phyloP scores from a whole-genome alignment of 2,888 invertebrate genomes.

The Nowickia ferox region DNA sequence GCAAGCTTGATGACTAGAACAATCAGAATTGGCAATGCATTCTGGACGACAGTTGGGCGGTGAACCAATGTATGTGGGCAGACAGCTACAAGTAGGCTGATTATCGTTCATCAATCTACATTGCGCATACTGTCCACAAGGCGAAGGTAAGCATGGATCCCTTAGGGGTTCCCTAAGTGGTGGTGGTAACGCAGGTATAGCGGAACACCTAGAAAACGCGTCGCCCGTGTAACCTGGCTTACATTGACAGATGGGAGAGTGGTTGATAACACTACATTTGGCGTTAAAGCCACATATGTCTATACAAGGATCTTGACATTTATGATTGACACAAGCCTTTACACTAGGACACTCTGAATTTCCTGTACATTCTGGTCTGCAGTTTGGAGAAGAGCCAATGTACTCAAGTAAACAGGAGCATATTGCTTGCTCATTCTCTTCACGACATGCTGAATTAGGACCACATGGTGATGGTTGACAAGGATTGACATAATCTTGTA shows the following conservation, averaged over 20 bases:
- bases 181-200: constrained; percentile 80
- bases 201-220: constrained; percentile 87
- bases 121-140: constrained; percentile 88
- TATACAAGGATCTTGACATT: constrained; percentile 86
- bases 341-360: constrained; percentile 86
- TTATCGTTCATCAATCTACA: constrained; percentile 86
- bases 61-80: constrained; percentile 86
- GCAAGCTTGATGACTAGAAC: constrained; percentile 87
- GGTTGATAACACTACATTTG: constrained; percentile 85
- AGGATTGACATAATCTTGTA: constrained; percentile 84
- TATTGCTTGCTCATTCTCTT: constrained; percentile 85
- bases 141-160: constrained; percentile 87
- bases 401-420: constrained; percentile 86
- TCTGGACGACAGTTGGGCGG: constrained; percentile 89
- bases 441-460: constrained; percentile 88
- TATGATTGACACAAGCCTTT: constrained; percentile 86
- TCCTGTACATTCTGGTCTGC: constrained; percentile 87
- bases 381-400: constrained; percentile 87
- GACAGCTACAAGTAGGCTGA: constrained; percentile 86
- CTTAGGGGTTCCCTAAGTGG: constrained; percentile 74
- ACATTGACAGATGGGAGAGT: constrained; percentile 86
- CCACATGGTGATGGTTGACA: constrained; percentile 92
- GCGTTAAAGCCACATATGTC: constrained; percentile 87
- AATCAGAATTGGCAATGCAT: constrained; percentile 88
- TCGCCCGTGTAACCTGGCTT: constrained; percentile 87